Percentiles rank a stretch among this genome's conserved stretches.
Conservation (phyloP, 2,797 vertebrate genomes). For the Dicrostonyx torquatus region DNA sequence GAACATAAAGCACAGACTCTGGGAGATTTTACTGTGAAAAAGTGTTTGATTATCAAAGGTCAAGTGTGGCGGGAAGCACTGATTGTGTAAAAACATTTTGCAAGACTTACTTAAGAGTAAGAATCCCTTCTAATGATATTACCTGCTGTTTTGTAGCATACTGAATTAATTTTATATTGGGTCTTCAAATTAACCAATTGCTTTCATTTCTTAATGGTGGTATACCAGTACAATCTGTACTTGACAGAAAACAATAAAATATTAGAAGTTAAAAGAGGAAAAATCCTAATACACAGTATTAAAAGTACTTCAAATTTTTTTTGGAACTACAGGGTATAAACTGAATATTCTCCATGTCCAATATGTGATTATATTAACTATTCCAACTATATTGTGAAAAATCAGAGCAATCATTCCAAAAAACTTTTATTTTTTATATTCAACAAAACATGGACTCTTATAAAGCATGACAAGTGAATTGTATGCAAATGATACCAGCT, state of each 20-base stretch:
- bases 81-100: conserved; percentile 42
- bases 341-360: not conserved
- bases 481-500: not conserved
- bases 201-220: conserved; percentile 4
- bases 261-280: not conserved
- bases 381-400: not conserved
- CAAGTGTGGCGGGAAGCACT: not conserved
- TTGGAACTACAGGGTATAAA: not conserved
- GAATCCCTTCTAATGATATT: conserved; percentile 37
- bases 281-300: not conserved
- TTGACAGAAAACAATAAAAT: conserved; percentile 26
- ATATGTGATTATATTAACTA: not conserved
- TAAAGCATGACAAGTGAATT: not conserved
- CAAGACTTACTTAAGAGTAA: not conserved
- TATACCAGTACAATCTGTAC: not conserved
- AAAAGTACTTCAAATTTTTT: not conserved
- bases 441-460: not conserved
- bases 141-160: not conserved
- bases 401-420: not conserved
- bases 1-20: conserved; percentile 51
- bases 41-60: conserved; percentile 61
- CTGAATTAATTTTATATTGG: conserved; percentile 32
- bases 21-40: conserved; percentile 41
- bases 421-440: not conserved
- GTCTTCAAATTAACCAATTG: not conserved